Evolutionary conservation across 2,888 invertebrate genomes (phyloP).

Genomic region (Drosophila mercatorum): DNA sequence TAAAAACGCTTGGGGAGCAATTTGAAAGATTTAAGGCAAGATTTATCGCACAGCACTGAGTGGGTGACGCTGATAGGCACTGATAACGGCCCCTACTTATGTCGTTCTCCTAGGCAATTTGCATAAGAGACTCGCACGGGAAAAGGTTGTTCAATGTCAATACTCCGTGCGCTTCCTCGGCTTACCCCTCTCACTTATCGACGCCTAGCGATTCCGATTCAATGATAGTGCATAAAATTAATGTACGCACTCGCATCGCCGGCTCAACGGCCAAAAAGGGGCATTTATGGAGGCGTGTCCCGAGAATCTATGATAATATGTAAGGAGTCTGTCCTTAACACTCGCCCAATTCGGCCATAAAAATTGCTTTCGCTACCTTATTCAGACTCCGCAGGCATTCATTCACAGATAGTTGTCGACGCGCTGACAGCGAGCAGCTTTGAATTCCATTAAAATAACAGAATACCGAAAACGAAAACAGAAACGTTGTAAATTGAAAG

Average conservation of each 20-base stretch:
- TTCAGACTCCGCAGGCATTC: constrained; percentile 10
- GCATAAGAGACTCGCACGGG: constrained; percentile 56
- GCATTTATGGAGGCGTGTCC: constrained; percentile 46
- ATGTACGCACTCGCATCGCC: constrained; percentile 46
- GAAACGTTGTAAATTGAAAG: constrained; percentile 52
- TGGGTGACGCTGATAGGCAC: constrained; percentile 64
- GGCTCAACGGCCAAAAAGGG: constrained; percentile 27
- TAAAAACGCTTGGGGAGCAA: constrained; percentile 73
- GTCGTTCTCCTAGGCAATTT: constrained; percentile 50
- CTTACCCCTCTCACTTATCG: constrained; percentile 15
- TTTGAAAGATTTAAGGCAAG: constrained; percentile 69
- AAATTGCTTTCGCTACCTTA: constrained; percentile 31
- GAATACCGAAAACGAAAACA: constrained; percentile 20
- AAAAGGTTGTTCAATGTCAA: constrained; percentile 61
- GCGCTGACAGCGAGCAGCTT: constrained; percentile 41
- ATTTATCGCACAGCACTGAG: constrained; percentile 65
- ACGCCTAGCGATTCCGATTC: constrained; percentile 55
- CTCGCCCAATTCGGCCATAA: constrained; percentile 43
- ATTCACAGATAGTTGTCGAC: constrained; percentile 28
- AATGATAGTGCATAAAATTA: constrained; percentile 73
- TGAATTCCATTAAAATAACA: constrained; percentile 41
- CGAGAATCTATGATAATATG: constrained; percentile 33
- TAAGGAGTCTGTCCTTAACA: constrained; percentile 37
- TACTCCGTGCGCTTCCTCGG: neutral
- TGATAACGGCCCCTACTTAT: constrained; percentile 38